These are phyloP conservation scores for Scartelaos histophorus DNA, from an alignment of 2,113 vertebrate genomes.

Conservation along the genomic window DNA sequence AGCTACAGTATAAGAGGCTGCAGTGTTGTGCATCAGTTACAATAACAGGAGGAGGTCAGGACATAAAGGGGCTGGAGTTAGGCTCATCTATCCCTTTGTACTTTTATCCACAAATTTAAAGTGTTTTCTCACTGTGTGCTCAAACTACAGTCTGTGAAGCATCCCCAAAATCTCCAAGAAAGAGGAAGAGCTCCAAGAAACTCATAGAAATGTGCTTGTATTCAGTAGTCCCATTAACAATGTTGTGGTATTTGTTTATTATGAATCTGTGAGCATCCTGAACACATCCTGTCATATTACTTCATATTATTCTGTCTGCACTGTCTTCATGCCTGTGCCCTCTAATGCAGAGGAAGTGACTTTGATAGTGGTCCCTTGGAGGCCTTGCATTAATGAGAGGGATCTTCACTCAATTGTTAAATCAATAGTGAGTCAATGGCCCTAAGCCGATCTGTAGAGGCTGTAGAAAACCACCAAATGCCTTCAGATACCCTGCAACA, in stretches of 20 bases:
- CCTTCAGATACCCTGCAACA: not conserved
- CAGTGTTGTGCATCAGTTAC: constrained; percentile 7
- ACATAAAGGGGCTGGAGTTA: constrained; percentile 19
- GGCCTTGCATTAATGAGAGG: constrained; percentile 6
- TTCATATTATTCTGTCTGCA: not conserved
- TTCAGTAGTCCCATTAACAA: not conserved
- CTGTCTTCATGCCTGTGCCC: constrained; percentile 5
- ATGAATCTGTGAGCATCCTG: not conserved
- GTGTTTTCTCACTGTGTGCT: constrained; percentile 13
- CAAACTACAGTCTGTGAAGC: not conserved
- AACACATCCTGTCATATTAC: not conserved
- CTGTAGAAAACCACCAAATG: not conserved
- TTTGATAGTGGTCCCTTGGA: constrained; percentile 9
- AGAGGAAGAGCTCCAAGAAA: constrained; percentile 1
- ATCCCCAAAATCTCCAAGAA: constrained; percentile 4
- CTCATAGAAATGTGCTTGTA: not conserved
- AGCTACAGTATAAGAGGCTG: constrained; percentile 12
- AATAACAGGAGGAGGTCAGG: constrained; percentile 41
- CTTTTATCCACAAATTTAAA: not conserved
- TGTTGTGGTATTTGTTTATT: not conserved
- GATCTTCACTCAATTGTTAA: not conserved
- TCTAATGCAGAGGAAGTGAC: constrained; percentile 3
- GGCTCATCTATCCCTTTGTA: not conserved
- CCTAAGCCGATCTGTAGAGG: not conserved
- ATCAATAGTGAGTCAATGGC: constrained; percentile 18